Percentiles rank a stretch among this genome's conserved stretches.
Evolutionary conservation across 2,888 invertebrate species (phyloP).

Genomic region (Eristalis tenax): DNA sequence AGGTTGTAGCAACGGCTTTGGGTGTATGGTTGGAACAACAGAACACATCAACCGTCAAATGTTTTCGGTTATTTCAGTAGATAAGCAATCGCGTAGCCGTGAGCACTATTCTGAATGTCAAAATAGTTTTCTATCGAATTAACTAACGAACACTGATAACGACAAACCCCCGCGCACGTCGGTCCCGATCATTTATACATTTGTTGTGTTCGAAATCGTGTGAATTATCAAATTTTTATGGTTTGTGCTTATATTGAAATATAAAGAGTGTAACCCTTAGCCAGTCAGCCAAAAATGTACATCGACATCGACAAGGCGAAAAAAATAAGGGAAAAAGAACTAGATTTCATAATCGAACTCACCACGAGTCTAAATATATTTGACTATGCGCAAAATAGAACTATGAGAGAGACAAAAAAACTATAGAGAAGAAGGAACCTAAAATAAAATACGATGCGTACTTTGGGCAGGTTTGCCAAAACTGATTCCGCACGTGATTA

Average conservation of each 20-base stretch:
- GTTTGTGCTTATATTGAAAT: background rate
- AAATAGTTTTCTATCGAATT: slow-evolving; percentile 54
- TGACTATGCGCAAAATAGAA: slow-evolving; percentile 67
- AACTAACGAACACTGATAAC: slow-evolving; percentile 63
- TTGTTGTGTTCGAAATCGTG: slow-evolving; percentile 20
- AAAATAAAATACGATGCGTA: slow-evolving; percentile 59
- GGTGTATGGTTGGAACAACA: slow-evolving; percentile 1
- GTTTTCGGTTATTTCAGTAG: slow-evolving; percentile 48
- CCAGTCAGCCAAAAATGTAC: background rate
- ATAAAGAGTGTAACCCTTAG: background rate
- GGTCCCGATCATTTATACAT: background rate
- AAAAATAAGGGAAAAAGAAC: slow-evolving; percentile 19
- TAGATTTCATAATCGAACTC: slow-evolving; percentile 68
- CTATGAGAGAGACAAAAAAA: slow-evolving; percentile 55
- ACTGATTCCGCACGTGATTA: slow-evolving; percentile 66
- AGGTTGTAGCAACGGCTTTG: slow-evolving; percentile 1
- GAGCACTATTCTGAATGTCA: slow-evolving; percentile 52
- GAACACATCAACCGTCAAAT: slow-evolving; percentile 26
- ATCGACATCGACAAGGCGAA: slow-evolving; percentile 2
- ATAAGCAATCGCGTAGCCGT: slow-evolving; percentile 65
- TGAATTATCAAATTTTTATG: slow-evolving; percentile 1
- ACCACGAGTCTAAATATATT: slow-evolving; percentile 70
- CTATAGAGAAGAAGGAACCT: slow-evolving; percentile 14
- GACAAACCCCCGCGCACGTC: slow-evolving; percentile 11
- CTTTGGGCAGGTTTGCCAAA: slow-evolving; percentile 57